Evolutionary conservation across 2,888 invertebrate genomes (phyloP).

Genomic region (Caenorhabditis sp.): DNA sequence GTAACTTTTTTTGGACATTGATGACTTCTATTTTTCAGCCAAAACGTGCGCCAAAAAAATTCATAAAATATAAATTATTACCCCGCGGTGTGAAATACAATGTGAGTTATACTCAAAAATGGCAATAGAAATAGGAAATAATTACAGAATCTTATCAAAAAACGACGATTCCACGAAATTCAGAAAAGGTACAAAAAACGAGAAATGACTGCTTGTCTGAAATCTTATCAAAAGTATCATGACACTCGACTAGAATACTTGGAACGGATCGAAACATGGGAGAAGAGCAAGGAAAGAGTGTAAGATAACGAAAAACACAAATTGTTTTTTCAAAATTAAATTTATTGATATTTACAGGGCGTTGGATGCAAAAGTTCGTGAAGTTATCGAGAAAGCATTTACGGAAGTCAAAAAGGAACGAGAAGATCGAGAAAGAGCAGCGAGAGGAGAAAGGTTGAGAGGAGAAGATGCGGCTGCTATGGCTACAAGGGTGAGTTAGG

Average conservation of each 20-base stretch:
- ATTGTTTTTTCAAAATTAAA: not conserved
- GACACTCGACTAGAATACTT: constrained; percentile 9
- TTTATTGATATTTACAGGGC: constrained; percentile 15
- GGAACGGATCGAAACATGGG: constrained; percentile 22
- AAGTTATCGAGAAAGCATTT: constrained; percentile 16
- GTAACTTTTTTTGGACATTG: too few species aligned
- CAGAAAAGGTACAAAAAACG: not conserved
- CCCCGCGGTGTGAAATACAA: too few species aligned
- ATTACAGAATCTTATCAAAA: too few species aligned
- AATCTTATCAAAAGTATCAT: not conserved
- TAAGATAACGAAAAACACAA: constrained; percentile 7
- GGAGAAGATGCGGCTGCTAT: constrained; percentile 20
- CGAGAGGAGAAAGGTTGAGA: constrained; percentile 21
- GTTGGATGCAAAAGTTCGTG: constrained; percentile 2
- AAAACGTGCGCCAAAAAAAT: too few species aligned
- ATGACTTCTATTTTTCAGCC: too few species aligned
- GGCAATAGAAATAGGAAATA: too few species aligned
- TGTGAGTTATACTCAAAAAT: too few species aligned
- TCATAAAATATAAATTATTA: too few species aligned
- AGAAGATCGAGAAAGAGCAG: constrained; percentile 33
- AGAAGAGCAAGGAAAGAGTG: constrained; percentile 22
- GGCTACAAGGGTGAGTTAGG: not conserved
- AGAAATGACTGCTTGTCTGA: too few species aligned
- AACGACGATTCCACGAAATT: too few species aligned
- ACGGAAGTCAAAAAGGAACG: constrained; percentile 35